Percentiles rank a stretch among this genome's conserved stretches.
These are phyloP conservation scores for Megaceryle alcyon DNA, from an alignment of 2,797 vertebrate genomes.

Conservation along the genomic window DNA sequence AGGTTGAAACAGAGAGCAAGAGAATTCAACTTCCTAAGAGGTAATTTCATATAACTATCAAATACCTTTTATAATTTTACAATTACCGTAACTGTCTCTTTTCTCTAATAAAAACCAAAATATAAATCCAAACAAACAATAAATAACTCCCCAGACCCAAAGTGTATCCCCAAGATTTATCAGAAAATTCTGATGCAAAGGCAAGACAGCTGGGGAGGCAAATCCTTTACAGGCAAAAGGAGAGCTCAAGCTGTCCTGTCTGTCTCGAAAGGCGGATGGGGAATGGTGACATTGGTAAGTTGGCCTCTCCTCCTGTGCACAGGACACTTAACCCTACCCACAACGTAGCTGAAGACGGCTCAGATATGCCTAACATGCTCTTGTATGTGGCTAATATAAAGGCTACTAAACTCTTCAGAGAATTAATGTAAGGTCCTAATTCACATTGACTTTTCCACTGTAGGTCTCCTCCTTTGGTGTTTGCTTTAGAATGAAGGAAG, in stretches of 20 bases:
- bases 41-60: background rate
- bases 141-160: background rate
- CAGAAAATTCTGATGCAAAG: background rate
- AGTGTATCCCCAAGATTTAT: background rate
- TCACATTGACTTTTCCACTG: background rate
- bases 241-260: background rate
- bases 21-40: background rate
- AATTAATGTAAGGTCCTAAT: background rate
- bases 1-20: background rate
- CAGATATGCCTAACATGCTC: background rate
- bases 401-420: background rate
- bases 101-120: background rate
- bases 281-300: accelerated
- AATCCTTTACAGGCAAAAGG: background rate
- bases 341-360: background rate
- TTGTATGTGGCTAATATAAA: background rate
- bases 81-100: background rate
- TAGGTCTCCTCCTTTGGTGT: background rate
- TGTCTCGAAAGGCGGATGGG: accelerated
- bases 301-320: background rate
- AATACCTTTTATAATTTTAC: background rate
- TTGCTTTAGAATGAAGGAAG: background rate
- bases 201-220: background rate
- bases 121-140: background rate
- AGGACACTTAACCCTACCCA: background rate